Base-by-base conservation (phyloP, 2,888 invertebrate genomes). In the Drosophila sordidula region DNA sequence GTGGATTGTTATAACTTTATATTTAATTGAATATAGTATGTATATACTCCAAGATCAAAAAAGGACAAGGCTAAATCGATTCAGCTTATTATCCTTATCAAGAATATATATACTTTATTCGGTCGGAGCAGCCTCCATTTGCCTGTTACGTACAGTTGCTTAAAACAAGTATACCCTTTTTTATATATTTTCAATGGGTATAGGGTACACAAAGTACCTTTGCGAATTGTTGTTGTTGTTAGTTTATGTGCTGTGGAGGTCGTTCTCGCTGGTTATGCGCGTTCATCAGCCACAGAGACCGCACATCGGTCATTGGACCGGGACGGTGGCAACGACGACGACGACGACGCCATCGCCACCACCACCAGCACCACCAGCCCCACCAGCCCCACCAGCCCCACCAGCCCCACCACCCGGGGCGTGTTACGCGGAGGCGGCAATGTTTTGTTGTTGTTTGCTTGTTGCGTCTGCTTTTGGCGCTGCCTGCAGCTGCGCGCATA, bases 231-330 rank as follows among this genome's bases (percentile, higher is more conserved):
- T 47, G 58, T 47, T 52, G 42, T 41, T 64, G 44, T 34, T 47
- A 18, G 42, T 73, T 72, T 61, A 81, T 87, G 57, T 63, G 72
- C 69, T 86, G 87, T 83, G 80, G 83, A 83, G 89, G 83, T 83
- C 83, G 83, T 76, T 86, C 80, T 83, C 83, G 80, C 71, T 82
- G 69, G 70, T 73, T 82, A 85, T 83, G 87, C 80, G 76, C 66
- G 66, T 65, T 79, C 80, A 73, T 73, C 63, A 74, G 57, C 36
- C 45, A 36, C 75, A 63, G 56, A 61, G 58, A 63, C 45, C 62
- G 72, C 81, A 80, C 84, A 76, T 79, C 89, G 83, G 83, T 83
- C 83, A 83, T 83, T 83, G 83, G 83, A 83, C 83, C 89, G 89
- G 50, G 61, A 79, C 87, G 63, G 63, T 63, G 57, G 67, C 67